Evolutionary conservation across 2,888 invertebrate genomes (phyloP).

Genomic region (Cremastobaeus sp.): DNA sequence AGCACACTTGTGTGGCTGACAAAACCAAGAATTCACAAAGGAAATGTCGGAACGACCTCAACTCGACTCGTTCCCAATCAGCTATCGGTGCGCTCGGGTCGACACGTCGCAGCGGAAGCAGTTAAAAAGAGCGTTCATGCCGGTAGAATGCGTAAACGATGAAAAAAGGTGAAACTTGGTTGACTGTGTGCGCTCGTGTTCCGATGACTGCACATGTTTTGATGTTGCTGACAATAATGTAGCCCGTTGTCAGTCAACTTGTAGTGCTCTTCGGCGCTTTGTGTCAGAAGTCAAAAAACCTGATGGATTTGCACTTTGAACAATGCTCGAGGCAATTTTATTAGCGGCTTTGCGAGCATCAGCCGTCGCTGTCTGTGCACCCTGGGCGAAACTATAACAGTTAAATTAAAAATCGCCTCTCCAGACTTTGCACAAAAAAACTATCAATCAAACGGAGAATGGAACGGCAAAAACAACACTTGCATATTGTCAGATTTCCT

Average conservation of each 20-base stretch:
- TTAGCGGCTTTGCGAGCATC: conserved; percentile 54
- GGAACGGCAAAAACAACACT: no score
- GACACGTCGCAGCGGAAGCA: conserved; percentile 22
- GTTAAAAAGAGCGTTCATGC: conserved; percentile 19
- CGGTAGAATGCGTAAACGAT: conserved; percentile 14
- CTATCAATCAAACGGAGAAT: no score
- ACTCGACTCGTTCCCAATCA: conserved; percentile 19
- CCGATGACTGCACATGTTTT: conserved; percentile 33
- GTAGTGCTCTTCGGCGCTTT: conserved; percentile 31
- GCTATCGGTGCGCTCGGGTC: conserved; percentile 13
- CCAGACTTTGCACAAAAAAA: no score
- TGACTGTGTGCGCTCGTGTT: conserved; percentile 9
- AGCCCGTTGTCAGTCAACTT: conserved; percentile 43
- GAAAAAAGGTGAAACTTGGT: conserved; percentile 15
- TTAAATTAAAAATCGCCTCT: no score
- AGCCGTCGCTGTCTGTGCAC: no score
- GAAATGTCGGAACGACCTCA: conserved; percentile 10
- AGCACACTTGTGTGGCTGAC: neutral
- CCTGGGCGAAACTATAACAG: no score
- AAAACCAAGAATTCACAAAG: conserved; percentile 14
- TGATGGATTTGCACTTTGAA: conserved; percentile 48
- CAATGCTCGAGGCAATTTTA: conserved; percentile 40
- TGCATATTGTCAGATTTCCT: no score
- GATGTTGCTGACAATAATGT: conserved; percentile 42
- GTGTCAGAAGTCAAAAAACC: conserved; percentile 25